Base-by-base conservation (phyloP, 2,888 invertebrate genomes). In the Laothoe populi region DNA sequence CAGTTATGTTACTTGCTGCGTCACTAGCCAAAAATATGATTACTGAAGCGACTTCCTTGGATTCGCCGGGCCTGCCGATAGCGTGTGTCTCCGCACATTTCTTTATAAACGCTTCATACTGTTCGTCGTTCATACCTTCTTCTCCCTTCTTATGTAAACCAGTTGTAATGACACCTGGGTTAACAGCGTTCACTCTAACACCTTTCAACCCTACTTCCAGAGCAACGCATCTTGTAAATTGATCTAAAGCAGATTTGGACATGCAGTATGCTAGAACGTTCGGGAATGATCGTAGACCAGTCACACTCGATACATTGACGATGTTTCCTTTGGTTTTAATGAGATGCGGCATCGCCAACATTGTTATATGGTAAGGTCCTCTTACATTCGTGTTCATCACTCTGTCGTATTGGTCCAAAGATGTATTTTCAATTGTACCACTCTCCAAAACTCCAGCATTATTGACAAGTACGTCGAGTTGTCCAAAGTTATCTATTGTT, bases 291-390 rank as follows among this genome's bases (percentile, higher is more conserved):
- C 98, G 93, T 31, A 97, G 81, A 8, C 99, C 99, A 74, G 96
- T 96, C 0, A 99, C 97, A 83, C 98, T 98, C 2, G 98, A 99
- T 0, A 99, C 96, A 83, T 99, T 99, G 0, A 99, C 98, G 72
- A 98, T 95, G 72, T 94, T 96, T 21, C 98, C 98, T 84, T 97
- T 96, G 0, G 95, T 94, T 87, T 95, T 93, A 3, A 96, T 92
- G 8, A 99, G 92, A 86, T 98, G 95, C 1, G 98, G 98, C 0
- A 96, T 95, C 46, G 97, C 97, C 67, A 98, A 81, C 94, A 96
- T 96, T 0, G 97, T 98, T 68, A 99, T 83, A 63, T 96, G 94
- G 79, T 96, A 96, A 5, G 96, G 90, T 0, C 95, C 94, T 68
- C 97, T 94, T 0, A 98, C 96, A 87, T 99, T 99, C 4, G 96